Evolutionary conservation across 2,113 vertebrate species (phyloP).

Genomic region (Rhadina sibilatrix): DNA sequence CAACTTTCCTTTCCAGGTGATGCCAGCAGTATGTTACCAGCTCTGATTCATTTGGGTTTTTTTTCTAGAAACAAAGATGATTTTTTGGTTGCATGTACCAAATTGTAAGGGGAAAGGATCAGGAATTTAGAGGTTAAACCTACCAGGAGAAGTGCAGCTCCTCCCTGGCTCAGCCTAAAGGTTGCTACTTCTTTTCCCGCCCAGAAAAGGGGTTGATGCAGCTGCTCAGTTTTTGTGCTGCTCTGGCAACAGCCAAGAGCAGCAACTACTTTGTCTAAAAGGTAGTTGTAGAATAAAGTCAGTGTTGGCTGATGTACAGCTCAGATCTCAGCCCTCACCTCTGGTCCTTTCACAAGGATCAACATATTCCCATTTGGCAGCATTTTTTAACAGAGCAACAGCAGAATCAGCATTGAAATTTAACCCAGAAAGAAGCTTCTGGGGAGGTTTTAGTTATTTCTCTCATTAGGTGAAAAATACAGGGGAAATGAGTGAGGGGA

Average conservation of each 20-base stretch:
- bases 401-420: background rate
- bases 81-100: background rate
- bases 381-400: background rate
- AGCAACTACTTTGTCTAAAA: background rate
- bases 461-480: background rate
- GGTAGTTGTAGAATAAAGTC: background rate
- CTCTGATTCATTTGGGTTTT: background rate
- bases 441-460: background rate
- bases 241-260: background rate
- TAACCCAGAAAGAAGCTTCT: background rate
- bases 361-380: background rate
- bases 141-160: background rate
- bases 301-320: background rate
- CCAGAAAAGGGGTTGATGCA: too few relatives aligned
- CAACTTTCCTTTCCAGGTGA: background rate
- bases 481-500: background rate
- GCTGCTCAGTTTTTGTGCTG: background rate
- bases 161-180: background rate
- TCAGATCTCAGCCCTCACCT: background rate
- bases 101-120: background rate
- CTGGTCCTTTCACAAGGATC: background rate
- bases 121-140: background rate
- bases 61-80: background rate
- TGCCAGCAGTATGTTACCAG: background rate
- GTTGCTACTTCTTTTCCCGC: background rate